Conservation (phyloP, 2,113 vertebrate species). For the Atherinomorus stipes region DNA sequence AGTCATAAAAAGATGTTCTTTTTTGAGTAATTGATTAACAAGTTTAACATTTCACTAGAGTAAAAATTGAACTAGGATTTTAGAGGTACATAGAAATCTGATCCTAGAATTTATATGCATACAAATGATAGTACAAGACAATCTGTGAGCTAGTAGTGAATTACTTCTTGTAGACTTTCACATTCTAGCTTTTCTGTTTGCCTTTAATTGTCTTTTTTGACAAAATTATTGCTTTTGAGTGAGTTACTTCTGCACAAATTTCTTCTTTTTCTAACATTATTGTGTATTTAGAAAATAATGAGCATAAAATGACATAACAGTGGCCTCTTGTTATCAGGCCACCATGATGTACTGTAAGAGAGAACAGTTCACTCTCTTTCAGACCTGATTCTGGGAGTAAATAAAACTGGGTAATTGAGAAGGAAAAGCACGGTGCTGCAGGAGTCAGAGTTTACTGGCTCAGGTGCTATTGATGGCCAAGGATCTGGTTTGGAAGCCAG, state of each 20-base stretch:
- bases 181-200: too few species aligned
- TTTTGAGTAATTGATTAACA: too few species aligned
- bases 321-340: not conserved
- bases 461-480: conserved; percentile 46
- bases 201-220: too few species aligned
- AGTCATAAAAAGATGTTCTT: too few species aligned
- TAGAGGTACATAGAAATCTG: too few species aligned
- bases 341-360: conserved; percentile 9
- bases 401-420: conserved; percentile 11
- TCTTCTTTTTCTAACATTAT: not conserved
- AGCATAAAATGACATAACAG: not conserved
- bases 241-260: not conserved
- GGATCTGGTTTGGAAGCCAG: conserved; percentile 37
- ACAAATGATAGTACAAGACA: too few species aligned
- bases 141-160: too few species aligned
- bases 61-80: too few species aligned
- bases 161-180: too few species aligned
- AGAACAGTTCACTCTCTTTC: conserved; percentile 3
- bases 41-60: too few species aligned
- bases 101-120: too few species aligned
- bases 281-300: not conserved
- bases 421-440: conserved; percentile 1
- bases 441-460: conserved; percentile 15
- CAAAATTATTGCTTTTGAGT: too few species aligned
- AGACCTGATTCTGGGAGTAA: conserved; percentile 21